A percentile compares a stretch with the other conserved stretches of the same genome.
Conservation (phyloP, 2,888 invertebrate species). For the Polydrusus pterygomalis region DNA sequence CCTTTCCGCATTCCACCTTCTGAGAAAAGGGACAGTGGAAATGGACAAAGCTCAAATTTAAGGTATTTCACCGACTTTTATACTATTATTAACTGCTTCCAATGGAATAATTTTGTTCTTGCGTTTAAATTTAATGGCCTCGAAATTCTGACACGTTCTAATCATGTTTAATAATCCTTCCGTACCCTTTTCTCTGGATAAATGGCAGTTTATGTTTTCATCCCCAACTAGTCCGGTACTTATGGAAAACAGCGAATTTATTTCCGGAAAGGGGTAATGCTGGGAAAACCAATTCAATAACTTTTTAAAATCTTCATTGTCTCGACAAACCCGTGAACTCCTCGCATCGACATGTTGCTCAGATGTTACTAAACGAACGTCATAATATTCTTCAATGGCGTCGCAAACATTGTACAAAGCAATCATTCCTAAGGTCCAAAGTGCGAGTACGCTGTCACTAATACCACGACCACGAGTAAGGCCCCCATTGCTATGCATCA, state of each 20-base stretch:
- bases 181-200: no score
- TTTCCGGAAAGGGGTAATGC: conserved; percentile 28
- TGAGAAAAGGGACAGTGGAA: no score
- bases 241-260: conserved; percentile 20
- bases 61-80: conserved; percentile 13
- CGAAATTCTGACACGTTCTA: no score
- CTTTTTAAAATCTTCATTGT: conserved; percentile 18
- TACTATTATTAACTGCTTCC: conserved; percentile 7
- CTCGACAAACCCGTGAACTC: conserved; percentile 14
- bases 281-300: not conserved
- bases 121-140: no score
- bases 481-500: conserved; percentile 61
- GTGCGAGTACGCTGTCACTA: conserved; percentile 30
- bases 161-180: no score
- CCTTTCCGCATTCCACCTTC: no score
- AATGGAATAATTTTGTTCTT: conserved; percentile 18
- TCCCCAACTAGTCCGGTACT: conserved; percentile 9
- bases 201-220: no score
- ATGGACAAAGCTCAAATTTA: not conserved
- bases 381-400: conserved; percentile 25
- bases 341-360: conserved; percentile 34
- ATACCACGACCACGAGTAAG: conserved; percentile 56
- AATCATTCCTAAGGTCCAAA: conserved; percentile 33
- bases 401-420: conserved; percentile 40
- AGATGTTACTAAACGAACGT: conserved; percentile 25